Evolutionary conservation across 2,113 vertebrate species (phyloP).

Genomic region (Aspidoscelis tigris): DNA sequence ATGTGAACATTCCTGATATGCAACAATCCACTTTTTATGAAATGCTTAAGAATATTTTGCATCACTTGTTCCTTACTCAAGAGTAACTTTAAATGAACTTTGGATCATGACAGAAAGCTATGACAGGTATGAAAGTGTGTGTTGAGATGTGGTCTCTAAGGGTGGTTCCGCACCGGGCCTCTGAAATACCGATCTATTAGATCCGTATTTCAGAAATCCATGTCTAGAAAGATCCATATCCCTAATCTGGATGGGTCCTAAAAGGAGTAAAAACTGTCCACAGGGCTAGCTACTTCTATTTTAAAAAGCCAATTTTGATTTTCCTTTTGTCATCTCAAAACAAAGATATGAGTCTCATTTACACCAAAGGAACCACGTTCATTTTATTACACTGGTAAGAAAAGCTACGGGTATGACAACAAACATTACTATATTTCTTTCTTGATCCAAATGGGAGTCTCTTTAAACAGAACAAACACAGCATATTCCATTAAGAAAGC

Average conservation of each 20-base stretch:
- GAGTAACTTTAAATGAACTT: conserved; percentile 11
- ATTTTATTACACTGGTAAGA: not conserved
- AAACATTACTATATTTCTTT: not conserved
- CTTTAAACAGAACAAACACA: conserved; percentile 8
- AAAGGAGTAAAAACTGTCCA: too few species aligned
- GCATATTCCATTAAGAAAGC: not conserved
- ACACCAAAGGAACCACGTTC: not conserved
- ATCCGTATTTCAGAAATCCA: too few species aligned
- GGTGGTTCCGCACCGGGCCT: too few species aligned
- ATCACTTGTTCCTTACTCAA: conserved; percentile 24
- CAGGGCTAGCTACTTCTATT: too few species aligned
- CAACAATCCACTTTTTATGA: too few species aligned
- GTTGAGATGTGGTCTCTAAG: too few species aligned
- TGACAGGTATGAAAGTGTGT: not conserved
- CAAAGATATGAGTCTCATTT: not conserved
- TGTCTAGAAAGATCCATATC: too few species aligned
- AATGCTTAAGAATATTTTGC: too few species aligned
- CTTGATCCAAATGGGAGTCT: not conserved
- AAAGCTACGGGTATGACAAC: not conserved
- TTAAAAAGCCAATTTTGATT: too few species aligned
- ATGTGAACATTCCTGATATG: too few species aligned
- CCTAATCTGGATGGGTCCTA: too few species aligned
- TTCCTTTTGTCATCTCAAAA: not conserved
- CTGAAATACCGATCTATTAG: too few species aligned
- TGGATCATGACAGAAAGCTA: not conserved